These are phyloP conservation scores for Brachionus paranguensis DNA, from an alignment of 1,140 invertebrate genomes.

Conservation along the genomic window DNA sequence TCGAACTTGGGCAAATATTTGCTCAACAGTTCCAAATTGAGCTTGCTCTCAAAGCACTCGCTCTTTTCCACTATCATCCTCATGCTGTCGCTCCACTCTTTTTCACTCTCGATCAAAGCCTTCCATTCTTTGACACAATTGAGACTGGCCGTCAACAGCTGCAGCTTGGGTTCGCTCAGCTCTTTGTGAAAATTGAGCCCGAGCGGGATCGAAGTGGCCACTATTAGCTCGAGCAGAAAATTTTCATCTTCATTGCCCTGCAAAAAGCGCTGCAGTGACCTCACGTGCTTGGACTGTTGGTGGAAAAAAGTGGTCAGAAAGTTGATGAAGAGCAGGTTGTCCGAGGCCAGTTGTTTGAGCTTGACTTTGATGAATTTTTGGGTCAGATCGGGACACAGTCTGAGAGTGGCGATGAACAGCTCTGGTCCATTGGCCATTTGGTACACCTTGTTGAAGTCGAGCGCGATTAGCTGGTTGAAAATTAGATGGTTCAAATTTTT, in stretches of 20 bases:
- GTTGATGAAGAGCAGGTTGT: not conserved
- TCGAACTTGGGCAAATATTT: conserved; percentile 13
- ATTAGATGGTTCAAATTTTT: conserved; percentile 34
- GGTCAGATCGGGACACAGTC: not conserved
- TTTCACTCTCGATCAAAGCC: not conserved
- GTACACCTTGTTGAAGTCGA: not conserved
- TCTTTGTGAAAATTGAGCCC: conserved; percentile 7
- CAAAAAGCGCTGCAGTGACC: not conserved
- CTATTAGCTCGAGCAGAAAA: not conserved
- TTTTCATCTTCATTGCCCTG: not conserved
- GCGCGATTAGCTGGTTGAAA: not conserved
- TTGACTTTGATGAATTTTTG: conserved; percentile 32
- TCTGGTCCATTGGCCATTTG: not conserved
- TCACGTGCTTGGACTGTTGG: not conserved
- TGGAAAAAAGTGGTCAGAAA: not conserved
- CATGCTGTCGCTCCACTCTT: not conserved
- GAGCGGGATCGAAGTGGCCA: not conserved
- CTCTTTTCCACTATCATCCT: not conserved
- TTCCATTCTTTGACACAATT: conserved; percentile 31
- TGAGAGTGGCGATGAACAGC: not conserved
- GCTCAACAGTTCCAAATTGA: not conserved
- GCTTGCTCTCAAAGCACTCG: not conserved
- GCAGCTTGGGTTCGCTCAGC: not conserved
- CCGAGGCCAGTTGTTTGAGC: not conserved
- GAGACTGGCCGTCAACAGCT: not conserved